Percentiles rank a stretch among this genome's conserved stretches.
These are phyloP conservation scores for Diadumene lineata DNA, from an alignment of 92 coral and sea anemone species.

Conservation along the genomic window DNA sequence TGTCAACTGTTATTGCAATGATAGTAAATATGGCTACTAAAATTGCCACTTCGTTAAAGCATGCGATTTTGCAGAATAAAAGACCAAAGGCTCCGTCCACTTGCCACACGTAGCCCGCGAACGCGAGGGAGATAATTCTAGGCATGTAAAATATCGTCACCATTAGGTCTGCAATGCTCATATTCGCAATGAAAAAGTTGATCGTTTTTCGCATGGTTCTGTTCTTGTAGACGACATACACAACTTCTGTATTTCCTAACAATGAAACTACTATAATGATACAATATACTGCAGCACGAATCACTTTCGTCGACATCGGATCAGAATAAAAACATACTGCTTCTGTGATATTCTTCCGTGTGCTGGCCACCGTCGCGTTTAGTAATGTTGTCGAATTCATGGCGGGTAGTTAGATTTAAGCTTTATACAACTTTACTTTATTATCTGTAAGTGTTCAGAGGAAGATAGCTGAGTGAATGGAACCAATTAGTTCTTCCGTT, in stretches of 20 bases:
- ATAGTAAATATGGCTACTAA: constrained; percentile 69
- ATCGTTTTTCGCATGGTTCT: constrained; percentile 61
- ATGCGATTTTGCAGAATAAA: constrained; percentile 63
- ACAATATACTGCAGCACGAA: constrained; percentile 56
- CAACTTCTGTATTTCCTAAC: constrained; percentile 59
- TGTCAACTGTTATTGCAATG: constrained; percentile 64
- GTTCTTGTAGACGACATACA: constrained; percentile 51
- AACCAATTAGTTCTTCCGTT: too few species aligned
- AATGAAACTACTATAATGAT: constrained; percentile 52
- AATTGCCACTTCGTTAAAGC: constrained; percentile 66
- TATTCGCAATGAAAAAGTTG: constrained; percentile 73
- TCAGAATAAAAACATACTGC: constrained; percentile 56
- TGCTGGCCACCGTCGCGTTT: not conserved
- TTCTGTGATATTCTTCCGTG: constrained; percentile 19
- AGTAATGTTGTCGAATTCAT: constrained; percentile 5
- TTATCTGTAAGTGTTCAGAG: too few species aligned
- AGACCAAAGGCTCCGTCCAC: constrained; percentile 48
- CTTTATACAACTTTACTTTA: too few species aligned
- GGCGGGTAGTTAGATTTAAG: too few species aligned
- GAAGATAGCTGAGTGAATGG: too few species aligned
- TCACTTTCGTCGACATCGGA: constrained; percentile 32
- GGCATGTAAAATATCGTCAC: constrained; percentile 72
- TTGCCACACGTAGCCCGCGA: constrained; percentile 63
- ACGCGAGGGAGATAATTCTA: constrained; percentile 45
- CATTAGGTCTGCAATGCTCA: constrained; percentile 61